Conservation (phyloP, 2,113 vertebrate species). For the Verasper variegatus region DNA sequence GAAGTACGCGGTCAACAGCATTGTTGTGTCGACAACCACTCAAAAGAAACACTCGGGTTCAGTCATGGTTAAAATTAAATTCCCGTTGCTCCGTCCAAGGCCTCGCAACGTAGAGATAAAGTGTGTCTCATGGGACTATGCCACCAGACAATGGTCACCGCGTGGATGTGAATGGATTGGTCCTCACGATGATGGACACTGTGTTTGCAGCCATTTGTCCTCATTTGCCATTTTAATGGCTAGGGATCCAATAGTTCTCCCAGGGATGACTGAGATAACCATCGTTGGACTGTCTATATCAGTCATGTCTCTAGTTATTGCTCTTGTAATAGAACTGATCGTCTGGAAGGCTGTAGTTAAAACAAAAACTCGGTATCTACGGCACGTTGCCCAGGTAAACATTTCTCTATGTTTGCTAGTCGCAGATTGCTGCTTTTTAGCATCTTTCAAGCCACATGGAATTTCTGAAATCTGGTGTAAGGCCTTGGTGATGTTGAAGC, state of each 20-base stretch:
- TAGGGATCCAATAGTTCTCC: background rate
- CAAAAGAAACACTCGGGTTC: background rate
- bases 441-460: background rate
- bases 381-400: slow-evolving; percentile 89
- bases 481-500: slow-evolving; percentile 84
- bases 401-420: slow-evolving; percentile 86
- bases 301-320: slow-evolving; percentile 83
- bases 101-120: fast-evolving
- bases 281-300: slow-evolving; percentile 84
- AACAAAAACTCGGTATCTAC: slow-evolving; percentile 87
- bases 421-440: slow-evolving; percentile 86
- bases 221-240: slow-evolving; percentile 91
- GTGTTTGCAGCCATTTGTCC: slow-evolving; percentile 86
- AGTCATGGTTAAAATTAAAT: slow-evolving; percentile 70
- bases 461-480: slow-evolving; percentile 66
- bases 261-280: slow-evolving; percentile 74
- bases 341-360: slow-evolving; percentile 91
- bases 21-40: slow-evolving; percentile 81
- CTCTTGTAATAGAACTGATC: slow-evolving; percentile 83
- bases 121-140: slow-evolving; percentile 88
- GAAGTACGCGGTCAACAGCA: slow-evolving; percentile 3
- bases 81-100: background rate
- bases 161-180: slow-evolving; percentile 16
- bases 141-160: fast-evolving
- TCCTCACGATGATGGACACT: background rate